Conservation (phyloP, 2,113 vertebrate genomes). For the Apodemus sylvaticus region DNA sequence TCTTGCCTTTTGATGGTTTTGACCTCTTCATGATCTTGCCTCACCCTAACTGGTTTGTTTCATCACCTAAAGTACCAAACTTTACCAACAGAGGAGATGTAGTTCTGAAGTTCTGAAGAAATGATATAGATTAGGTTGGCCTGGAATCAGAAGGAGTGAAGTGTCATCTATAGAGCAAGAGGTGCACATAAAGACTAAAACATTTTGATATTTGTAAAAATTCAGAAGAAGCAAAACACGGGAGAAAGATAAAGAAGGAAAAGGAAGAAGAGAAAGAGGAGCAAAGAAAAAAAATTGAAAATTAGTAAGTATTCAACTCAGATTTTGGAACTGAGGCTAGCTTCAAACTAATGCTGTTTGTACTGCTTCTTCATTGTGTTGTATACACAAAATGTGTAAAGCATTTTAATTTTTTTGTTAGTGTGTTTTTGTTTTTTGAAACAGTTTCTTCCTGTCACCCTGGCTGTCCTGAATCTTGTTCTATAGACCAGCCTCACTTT, state of each 20-base stretch:
- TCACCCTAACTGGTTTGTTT: not conserved
- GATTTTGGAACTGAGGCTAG: not conserved
- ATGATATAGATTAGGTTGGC: not conserved
- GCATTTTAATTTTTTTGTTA: not conserved
- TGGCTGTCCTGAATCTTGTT: not conserved
- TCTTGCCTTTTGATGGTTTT: not conserved
- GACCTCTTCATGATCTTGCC: not conserved
- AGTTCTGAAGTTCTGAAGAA: not conserved
- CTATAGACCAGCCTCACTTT: not conserved
- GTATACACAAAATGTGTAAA: not conserved
- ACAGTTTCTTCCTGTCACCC: not conserved
- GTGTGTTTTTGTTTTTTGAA: not conserved
- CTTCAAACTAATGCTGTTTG: not conserved
- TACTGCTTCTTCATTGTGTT: not conserved
- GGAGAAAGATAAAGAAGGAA: not conserved
- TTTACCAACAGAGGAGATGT: not conserved
- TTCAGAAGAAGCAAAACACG: not conserved
- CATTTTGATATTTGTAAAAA: not conserved
- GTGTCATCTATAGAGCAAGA: not conserved
- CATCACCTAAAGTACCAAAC: not conserved
- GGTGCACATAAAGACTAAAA: not conserved
- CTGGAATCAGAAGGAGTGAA: not conserved
- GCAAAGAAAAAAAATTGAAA: not conserved
- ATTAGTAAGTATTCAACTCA: not conserved
- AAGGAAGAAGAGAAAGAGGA: not conserved